phyloP scores from a whole-genome alignment of 2,797 vertebrate species.

The Etheostoma perlongum region DNA sequence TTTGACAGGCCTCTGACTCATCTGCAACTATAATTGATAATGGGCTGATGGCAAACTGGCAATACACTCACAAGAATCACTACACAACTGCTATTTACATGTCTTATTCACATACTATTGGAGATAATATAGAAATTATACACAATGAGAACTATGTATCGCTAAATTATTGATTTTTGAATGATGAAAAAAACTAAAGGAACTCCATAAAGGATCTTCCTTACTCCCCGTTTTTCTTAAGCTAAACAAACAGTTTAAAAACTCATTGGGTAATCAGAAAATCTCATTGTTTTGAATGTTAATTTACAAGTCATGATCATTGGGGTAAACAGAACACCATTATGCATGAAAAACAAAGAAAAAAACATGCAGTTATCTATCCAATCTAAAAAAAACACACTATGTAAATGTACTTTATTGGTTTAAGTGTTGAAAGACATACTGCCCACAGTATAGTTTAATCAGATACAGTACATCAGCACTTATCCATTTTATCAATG shows the following conservation, averaged over 20 bases:
- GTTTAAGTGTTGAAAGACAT: no score
- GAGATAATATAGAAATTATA: neutral
- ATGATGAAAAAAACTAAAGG: neutral
- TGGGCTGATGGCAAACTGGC: neutral
- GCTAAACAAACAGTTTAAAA: neutral
- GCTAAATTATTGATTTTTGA: neutral
- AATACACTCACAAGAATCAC: neutral
- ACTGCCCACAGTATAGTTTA: neutral
- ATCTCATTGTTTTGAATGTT: neutral
- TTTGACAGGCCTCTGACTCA: conserved; percentile 26
- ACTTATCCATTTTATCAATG: neutral
- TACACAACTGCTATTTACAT: neutral
- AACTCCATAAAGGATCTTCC: neutral
- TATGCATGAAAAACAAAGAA: neutral
- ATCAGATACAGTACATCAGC: neutral
- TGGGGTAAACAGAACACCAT: neutral
- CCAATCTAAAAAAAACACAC: no score
- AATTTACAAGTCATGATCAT: neutral
- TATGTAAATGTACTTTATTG: no score
- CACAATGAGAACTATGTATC: neutral
- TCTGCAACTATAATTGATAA: conserved; percentile 10
- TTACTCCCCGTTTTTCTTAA: neutral
- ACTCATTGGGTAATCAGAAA: neutral
- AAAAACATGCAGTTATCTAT: neutral
- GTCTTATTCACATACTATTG: neutral